These are phyloP conservation scores for Takifugu ocellatus DNA, from an alignment of 2,797 vertebrate species.

Conservation along the genomic window DNA sequence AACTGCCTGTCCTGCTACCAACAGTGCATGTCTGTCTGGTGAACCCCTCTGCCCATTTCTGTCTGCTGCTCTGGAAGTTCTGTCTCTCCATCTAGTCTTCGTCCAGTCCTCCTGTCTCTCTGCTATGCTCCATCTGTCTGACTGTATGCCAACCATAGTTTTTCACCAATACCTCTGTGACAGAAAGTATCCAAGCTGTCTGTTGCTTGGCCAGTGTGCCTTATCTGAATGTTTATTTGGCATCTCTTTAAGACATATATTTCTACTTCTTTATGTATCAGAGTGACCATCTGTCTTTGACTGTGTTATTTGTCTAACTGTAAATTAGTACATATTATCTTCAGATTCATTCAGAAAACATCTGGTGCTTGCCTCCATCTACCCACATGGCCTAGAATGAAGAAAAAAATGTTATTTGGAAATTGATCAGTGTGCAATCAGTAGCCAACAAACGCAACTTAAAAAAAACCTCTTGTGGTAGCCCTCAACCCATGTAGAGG, in stretches of 20 bases:
- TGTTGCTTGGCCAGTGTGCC: slow-evolving; percentile 63
- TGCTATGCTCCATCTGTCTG: slow-evolving; percentile 62
- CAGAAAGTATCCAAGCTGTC: slow-evolving; percentile 64
- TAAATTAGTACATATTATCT: no score
- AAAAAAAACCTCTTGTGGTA: no score
- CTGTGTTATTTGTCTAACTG: no score
- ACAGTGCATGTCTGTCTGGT: slow-evolving; percentile 69
- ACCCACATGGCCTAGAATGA: no score
- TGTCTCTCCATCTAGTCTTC: slow-evolving; percentile 43
- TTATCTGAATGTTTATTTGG: slow-evolving; percentile 52
- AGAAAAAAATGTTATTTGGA: no score
- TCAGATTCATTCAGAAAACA: no score
- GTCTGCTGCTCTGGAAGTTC: slow-evolving; percentile 40
- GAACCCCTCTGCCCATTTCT: slow-evolving; percentile 33
- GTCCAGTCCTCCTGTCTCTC: slow-evolving; percentile 48
- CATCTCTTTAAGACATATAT: slow-evolving; percentile 59
- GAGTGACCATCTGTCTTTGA: no score
- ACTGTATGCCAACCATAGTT: slow-evolving; percentile 64
- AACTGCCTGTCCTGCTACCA: slow-evolving; percentile 67
- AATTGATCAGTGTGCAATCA: no score
- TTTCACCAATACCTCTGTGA: slow-evolving; percentile 54
- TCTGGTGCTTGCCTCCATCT: no score
- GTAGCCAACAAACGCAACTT: no score
- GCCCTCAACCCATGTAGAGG: no score
- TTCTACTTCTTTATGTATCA: slow-evolving; percentile 60